Base-by-base conservation (phyloP, 1,140 invertebrate species). In the Formica exsecta region DNA sequence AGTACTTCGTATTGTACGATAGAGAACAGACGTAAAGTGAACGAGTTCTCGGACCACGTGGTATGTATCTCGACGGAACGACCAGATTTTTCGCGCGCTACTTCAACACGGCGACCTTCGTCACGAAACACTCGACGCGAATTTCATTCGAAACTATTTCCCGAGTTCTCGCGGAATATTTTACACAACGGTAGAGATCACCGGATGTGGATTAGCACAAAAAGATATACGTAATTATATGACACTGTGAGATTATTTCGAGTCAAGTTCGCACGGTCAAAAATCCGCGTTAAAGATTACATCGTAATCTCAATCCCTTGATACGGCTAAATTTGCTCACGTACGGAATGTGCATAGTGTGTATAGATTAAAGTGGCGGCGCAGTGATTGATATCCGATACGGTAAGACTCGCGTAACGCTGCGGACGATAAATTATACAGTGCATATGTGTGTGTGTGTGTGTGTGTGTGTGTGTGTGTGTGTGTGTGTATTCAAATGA, bases 21-120 rank as follows among this genome's bases (percentile, higher is more conserved):
- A 19, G 4, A 51, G 4, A 51, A 51, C 48, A 51, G 6, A 5
- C 48, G 48, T 51, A 16, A 19, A 51, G 48, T 19, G 48, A 51
- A 4, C 48, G 48, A 16, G 48, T 51, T 5, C 13, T 51, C 48
- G 75, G 32, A 48, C 64, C 59, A 79, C 75, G 75, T 79, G 75
- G 62, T 54, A 41, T 54, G 5, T 3, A 22, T 38, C 29, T 16
- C 41, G 9, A 41, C 54, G 44, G 54, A 4, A 32, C 62, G 44
- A 68, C 44, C 29, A n/a, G 68, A 41, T 79, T 29, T 41, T 29
- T 36, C 65, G 36, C 19, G 44, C 38, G 76, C 44, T 70, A 13
- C 22, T 8, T 38, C 13, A 22, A 80, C 76, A 6, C 48, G 48
- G 16, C 48, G 4, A 48, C 11, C 11, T 48, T 13, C 11, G 11